phyloP scores from a whole-genome alignment of 2,797 vertebrate species.

The Monodelphis domestica region DNA sequence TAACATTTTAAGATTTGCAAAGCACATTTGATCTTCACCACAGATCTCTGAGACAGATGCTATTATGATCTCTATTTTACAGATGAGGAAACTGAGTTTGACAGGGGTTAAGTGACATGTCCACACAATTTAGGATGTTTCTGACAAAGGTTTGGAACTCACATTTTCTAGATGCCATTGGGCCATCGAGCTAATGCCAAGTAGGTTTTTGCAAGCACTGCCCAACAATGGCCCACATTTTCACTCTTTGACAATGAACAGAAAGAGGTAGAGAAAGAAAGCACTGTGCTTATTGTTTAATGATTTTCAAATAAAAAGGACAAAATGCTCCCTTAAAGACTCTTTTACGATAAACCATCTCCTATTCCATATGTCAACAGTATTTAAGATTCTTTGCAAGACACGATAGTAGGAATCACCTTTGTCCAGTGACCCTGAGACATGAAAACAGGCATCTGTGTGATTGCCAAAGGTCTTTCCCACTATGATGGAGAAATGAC shows the following conservation, averaged over 20 bases:
- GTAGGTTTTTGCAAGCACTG: not conserved
- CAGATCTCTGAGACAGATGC: not conserved
- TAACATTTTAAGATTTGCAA: not conserved
- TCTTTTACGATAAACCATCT: not conserved
- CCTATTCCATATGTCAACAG: not conserved
- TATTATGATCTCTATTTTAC: not conserved
- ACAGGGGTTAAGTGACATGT: not conserved
- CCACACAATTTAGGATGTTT: not conserved
- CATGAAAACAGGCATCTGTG: not conserved
- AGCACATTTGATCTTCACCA: constrained; percentile 9
- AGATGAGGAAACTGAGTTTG: constrained; percentile 1
- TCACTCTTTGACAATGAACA: not conserved
- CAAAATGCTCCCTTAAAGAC: not conserved
- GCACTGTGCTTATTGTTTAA: not conserved
- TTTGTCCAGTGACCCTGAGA: not conserved
- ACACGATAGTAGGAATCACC: not conserved
- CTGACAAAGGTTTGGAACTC: not conserved
- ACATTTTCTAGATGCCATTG: not conserved
- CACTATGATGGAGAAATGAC: not conserved
- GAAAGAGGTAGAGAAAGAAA: not conserved
- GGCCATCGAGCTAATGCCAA: not conserved
- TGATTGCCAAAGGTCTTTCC: not conserved
- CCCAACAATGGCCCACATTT: not conserved
- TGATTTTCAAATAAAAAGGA: not conserved
- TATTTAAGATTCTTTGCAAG: not conserved